phyloP scores from a whole-genome alignment of 2,113 vertebrate species.

The Pionites leucogaster region DNA sequence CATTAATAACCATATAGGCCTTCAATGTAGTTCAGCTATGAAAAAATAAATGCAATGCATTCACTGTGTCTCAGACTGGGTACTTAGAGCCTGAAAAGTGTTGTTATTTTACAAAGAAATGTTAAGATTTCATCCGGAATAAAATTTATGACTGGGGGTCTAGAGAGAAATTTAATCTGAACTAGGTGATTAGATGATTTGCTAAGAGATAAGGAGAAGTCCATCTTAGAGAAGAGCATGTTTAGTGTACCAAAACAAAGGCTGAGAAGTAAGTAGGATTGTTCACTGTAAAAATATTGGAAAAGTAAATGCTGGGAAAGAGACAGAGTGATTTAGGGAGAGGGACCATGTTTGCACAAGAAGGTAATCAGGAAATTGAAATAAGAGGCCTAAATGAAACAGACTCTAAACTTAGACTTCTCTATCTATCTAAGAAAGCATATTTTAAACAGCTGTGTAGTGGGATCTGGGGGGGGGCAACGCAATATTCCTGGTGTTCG shows the following conservation, averaged over 20 bases:
- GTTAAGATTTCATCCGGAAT: background rate
- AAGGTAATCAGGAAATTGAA: background rate
- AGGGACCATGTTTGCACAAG: background rate
- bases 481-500: rapidly evolving
- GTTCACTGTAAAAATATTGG: background rate
- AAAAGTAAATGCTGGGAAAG: background rate
- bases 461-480: background rate
- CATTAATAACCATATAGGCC: background rate
- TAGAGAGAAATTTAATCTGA: background rate
- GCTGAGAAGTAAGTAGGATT: background rate
- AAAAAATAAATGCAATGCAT: background rate
- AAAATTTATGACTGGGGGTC: rapidly evolving
- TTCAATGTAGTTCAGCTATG: background rate
- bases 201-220: background rate
- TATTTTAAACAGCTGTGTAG: background rate
- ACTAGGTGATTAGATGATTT: background rate
- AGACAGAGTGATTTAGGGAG: background rate
- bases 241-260: background rate
- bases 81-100: background rate
- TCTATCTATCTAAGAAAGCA: background rate
- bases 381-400: background rate
- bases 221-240: background rate
- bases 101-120: background rate
- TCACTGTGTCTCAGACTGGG: background rate
- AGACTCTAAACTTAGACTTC: background rate